Evolutionary conservation across 2,797 vertebrate species (phyloP), one percentile per base, ranked within the genome.

Genomic region (Huso huso): DNA sequence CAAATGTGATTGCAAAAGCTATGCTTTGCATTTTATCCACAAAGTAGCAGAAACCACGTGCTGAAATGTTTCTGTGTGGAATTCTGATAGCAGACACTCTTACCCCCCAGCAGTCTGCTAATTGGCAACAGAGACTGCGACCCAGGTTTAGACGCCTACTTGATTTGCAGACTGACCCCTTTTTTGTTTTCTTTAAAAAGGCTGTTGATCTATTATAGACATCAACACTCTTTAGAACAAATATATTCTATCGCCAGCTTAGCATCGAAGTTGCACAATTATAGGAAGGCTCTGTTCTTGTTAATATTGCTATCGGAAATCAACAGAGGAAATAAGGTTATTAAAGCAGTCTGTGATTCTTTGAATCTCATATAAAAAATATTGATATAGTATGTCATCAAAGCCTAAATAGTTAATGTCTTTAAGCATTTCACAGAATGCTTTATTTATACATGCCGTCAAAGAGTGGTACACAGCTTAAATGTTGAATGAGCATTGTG

Each of bases 51-150:
- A 53, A 53, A 12, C 7, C 6, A 37, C 5, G 0, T 37, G 37
- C 37, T 37, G 37, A 11, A 58, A n/a, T 1, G 48, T 11, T 49
- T 66, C 7, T 15, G 53, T 49, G 12, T 15, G 18, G 57, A n/a
- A 13, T 57, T 6, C 37, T 37, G 13, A 58, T 10, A 13, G 12
- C 37, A 37, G 37, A 37, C 37, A 37, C 12, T 37, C 8, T 37
- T 66, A 6, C 12, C 53, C 53, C 9, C 52, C 23, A 58, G 37
- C 64, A 48, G 52, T 66, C 23, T 8, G 50, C n/a, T 65, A 57
- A 65, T 65, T 65, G 23, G 51, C 51, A 10, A 55, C 53, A 49
- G 52, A 65, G 51, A 57, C 13, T 51, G n/a, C 8, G 51, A 1
- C 23, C 7, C 10, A 52, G 2, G 23, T 48, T 48, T 52, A 13